Evolutionary conservation across 2,113 vertebrate species (phyloP).

Genomic region (Platichthys stellatus): DNA sequence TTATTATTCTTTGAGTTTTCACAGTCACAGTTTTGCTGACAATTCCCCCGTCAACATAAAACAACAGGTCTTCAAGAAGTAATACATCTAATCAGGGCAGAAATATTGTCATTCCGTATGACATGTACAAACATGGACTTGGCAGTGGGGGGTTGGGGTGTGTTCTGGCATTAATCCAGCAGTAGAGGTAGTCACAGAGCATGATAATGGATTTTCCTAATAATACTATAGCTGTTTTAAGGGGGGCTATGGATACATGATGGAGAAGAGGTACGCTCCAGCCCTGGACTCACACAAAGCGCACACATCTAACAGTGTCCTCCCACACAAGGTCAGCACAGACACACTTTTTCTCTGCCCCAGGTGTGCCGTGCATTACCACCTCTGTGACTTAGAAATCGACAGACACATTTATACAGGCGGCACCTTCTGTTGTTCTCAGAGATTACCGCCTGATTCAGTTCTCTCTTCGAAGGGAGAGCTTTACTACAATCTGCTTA

Average conservation of each 20-base stretch:
- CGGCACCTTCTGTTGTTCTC: slow-evolving; percentile 56
- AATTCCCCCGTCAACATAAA: not conserved
- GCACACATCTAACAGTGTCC: slow-evolving; percentile 16
- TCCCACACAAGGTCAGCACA: slow-evolving; percentile 41
- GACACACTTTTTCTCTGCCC: slow-evolving; percentile 21
- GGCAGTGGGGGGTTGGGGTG: not conserved
- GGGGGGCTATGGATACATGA: not conserved
- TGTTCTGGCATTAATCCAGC: not conserved
- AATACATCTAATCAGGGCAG: not conserved
- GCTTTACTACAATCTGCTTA: slow-evolving; percentile 50
- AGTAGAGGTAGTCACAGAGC: not conserved
- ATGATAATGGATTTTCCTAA: not conserved
- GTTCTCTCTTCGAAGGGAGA: slow-evolving; percentile 52
- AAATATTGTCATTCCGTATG: not conserved
- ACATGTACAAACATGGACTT: not conserved
- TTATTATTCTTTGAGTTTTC: no score
- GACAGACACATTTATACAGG: slow-evolving; percentile 63
- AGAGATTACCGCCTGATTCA: slow-evolving; percentile 65
- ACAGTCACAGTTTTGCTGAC: not conserved
- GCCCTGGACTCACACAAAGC: slow-evolving; percentile 13
- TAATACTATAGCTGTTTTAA: not conserved
- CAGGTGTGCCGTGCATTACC: slow-evolving; percentile 16
- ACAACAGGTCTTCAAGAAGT: not conserved
- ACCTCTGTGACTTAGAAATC: slow-evolving; percentile 41
- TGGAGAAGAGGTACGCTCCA: slow-evolving; percentile 16